phyloP scores from a whole-genome alignment of 2,113 vertebrate species.

The Psittacara wagleri region DNA sequence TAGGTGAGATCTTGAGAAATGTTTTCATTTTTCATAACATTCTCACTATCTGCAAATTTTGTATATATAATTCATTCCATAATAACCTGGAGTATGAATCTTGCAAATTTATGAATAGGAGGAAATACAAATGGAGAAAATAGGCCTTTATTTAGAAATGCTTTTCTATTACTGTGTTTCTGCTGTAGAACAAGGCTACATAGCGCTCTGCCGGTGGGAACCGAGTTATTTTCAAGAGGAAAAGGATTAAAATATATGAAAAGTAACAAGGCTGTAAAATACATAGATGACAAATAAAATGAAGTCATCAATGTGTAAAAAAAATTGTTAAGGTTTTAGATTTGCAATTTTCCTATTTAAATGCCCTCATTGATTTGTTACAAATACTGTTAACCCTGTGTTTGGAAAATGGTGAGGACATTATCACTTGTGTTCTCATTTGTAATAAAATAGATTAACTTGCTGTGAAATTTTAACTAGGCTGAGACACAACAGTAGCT shows the following conservation, averaged over 20 bases:
- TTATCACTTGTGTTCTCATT: conserved; percentile 80
- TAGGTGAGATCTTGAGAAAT: conserved; percentile 19
- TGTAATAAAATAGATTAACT: conserved; percentile 84
- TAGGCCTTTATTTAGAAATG: neutral
- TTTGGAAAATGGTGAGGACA: conserved; percentile 72
- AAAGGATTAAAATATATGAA: neutral
- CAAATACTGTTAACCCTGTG: conserved; percentile 77
- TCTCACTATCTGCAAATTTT: conserved; percentile 8
- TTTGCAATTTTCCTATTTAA: conserved; percentile 70
- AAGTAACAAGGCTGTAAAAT: conserved; percentile 55
- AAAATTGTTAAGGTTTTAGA: conserved; percentile 48
- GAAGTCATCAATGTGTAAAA: conserved; percentile 59
- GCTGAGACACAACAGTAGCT: conserved; percentile 79
- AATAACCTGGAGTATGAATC: neutral
- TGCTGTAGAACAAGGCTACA: neutral
- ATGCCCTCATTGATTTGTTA: conserved; percentile 71
- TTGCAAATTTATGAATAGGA: neutral
- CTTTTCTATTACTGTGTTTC: neutral
- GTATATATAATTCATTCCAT: neutral
- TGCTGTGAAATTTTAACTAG: conserved; percentile 80
- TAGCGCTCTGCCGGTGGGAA: neutral
- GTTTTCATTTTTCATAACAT: conserved; percentile 51
- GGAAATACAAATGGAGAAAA: neutral
- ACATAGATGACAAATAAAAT: conserved; percentile 68
- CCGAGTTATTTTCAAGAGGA: neutral